A percentile compares a stretch with the other conserved stretches of the same genome.
phyloP scores from a whole-genome alignment of 2,888 invertebrate genomes.

The Girardia tigrina region DNA sequence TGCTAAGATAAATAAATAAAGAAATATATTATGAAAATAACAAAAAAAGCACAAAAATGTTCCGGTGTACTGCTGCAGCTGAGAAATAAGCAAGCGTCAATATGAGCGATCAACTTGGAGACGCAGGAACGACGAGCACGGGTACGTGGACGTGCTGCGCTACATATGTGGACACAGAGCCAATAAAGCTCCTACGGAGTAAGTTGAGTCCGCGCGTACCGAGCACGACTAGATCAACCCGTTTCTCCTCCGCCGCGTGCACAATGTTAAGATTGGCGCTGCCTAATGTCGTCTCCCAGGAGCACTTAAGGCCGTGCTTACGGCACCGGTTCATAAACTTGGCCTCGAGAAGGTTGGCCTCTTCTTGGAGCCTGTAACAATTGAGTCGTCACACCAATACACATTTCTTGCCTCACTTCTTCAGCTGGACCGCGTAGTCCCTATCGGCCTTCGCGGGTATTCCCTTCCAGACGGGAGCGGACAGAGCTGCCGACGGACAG shows the following conservation, averaged over 20 bases:
- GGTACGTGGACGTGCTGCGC: background rate
- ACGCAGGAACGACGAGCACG: constrained; percentile 15
- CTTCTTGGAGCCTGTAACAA: background rate
- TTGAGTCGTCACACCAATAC: too few relatives aligned
- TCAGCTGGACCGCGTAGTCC: background rate
- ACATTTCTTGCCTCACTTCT: too few relatives aligned
- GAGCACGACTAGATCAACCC: background rate
- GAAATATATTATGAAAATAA: too few relatives aligned
- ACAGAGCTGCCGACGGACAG: background rate
- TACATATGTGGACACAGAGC: background rate
- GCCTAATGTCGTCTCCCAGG: background rate
- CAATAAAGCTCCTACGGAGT: background rate
- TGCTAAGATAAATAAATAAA: too few relatives aligned
- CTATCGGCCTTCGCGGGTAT: background rate
- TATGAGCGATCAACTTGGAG: too few relatives aligned
- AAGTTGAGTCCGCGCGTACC: background rate
- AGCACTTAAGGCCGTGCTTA: background rate
- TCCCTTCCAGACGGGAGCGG: background rate
- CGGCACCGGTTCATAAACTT: background rate
- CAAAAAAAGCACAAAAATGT: too few relatives aligned
- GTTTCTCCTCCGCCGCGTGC: constrained; percentile 3
- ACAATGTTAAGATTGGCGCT: background rate
- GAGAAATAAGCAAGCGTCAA: too few relatives aligned
- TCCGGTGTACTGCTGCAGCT: too few relatives aligned
- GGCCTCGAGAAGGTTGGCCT: background rate